A percentile compares a stretch with the other conserved stretches of the same genome.
phyloP scores from a whole-genome alignment of 2,113 vertebrate species.

The Dasypus novemcinctus region DNA sequence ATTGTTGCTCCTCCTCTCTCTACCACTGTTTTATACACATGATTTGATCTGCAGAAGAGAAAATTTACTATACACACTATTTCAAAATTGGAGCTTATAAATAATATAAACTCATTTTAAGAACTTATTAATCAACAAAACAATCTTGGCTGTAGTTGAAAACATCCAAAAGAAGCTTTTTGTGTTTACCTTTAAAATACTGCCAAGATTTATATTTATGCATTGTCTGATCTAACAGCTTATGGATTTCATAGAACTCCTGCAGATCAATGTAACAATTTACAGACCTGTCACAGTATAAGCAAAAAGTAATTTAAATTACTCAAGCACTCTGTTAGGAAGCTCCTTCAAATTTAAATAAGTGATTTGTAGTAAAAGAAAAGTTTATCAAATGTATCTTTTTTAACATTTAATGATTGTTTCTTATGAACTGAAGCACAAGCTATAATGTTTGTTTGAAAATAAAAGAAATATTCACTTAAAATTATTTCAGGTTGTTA shows the following conservation, averaged over 20 bases:
- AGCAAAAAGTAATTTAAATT: conserved; percentile 30
- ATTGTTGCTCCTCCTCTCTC: neutral
- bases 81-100: neutral
- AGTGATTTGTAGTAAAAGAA: neutral
- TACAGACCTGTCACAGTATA: conserved; percentile 3
- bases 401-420: neutral
- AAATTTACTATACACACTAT: neutral
- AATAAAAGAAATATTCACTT: neutral
- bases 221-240: conserved; percentile 17
- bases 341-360: conserved; percentile 47
- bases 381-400: neutral
- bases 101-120: neutral
- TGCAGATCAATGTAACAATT: conserved; percentile 54
- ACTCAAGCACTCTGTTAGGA: neutral
- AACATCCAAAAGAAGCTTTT: neutral
- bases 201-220: conserved; percentile 37
- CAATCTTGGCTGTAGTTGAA: neutral
- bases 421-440: neutral
- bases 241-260: neutral
- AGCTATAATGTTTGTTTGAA: neutral
- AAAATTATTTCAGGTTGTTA: neutral
- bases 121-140: conserved; percentile 37
- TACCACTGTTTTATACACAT: neutral
- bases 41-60: conserved; percentile 33
- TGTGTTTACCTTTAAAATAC: conserved; percentile 37